Evolutionary conservation across 2,797 vertebrate genomes (phyloP).

Genomic region (Paedocypris micromegethes): DNA sequence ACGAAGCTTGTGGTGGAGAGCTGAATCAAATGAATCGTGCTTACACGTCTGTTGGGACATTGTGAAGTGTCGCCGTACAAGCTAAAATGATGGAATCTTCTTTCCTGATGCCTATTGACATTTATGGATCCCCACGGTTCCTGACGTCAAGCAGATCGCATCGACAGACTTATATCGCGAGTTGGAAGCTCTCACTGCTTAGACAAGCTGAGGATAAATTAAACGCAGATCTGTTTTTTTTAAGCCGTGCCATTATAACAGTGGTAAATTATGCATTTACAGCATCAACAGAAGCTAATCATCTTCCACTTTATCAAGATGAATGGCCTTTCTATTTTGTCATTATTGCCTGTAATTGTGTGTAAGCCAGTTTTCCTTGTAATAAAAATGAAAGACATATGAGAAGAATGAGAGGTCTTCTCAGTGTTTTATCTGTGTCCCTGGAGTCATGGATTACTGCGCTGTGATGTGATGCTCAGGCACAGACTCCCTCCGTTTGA

Average conservation of each 20-base stretch:
- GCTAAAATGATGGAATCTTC: no score
- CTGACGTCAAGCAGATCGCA: no score
- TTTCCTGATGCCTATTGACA: no score
- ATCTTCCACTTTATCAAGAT: slow-evolving; percentile 42
- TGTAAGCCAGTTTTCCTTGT: slow-evolving; percentile 30
- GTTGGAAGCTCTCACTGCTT: no score
- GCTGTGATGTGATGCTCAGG: slow-evolving; percentile 38
- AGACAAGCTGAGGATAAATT: background rate
- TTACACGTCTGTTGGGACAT: no score
- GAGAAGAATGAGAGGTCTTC: slow-evolving; percentile 58
- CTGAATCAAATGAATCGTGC: no score
- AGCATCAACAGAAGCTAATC: slow-evolving; percentile 34
- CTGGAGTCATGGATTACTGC: slow-evolving; percentile 36
- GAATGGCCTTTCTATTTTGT: slow-evolving; percentile 37
- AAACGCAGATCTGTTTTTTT: slow-evolving; percentile 14
- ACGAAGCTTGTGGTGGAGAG: no score
- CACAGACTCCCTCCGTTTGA: slow-evolving; percentile 61
- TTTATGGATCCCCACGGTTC: no score
- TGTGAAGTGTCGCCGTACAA: no score
- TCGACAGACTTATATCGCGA: no score
- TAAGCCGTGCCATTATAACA: slow-evolving; percentile 10
- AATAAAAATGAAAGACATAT: slow-evolving; percentile 46
- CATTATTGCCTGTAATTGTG: slow-evolving; percentile 42
- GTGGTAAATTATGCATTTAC: slow-evolving; percentile 33
- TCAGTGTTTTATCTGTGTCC: slow-evolving; percentile 59